Base-by-base conservation (phyloP, 1,140 invertebrate genomes). In the Anadara kagoshimensis region DNA sequence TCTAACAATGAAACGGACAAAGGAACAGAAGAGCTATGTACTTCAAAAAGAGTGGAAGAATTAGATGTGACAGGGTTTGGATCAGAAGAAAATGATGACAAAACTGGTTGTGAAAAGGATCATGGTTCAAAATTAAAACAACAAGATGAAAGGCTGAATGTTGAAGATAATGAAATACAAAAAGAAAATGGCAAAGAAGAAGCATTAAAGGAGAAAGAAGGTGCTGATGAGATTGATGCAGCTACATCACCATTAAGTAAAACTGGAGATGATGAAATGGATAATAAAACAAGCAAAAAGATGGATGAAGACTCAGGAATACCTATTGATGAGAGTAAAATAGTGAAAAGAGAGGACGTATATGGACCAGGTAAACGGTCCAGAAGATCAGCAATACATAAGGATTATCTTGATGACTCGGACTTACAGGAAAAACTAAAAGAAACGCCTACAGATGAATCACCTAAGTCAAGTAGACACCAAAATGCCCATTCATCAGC, bases 291-390 rank as follows among this genome's bases (percentile, higher is more conserved):
- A 45, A 41, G 36, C 43, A 20, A 22, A 4, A 53, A 26, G 47
- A 57, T 51, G 7, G 53, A 68, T 29, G 44, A 22, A 36, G 56
- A 49, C 14, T 49, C 16, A 4, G 73, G 73, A 45, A 69, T 75
- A 44, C 20, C 64, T 57, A 69, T 75, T 10, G 65, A 75, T 43
- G 73, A 75, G 5, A 65, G 47, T 22, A 67, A 75, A 36, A 75
- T 75, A 0, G 51, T 75, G 2, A 75, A 57, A 49, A 36, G 61
- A 43, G 62, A 59, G 18, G 73, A 75, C 69, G 59, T 75, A 18
- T 65, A 64, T 69, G 73, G 73, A 14, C 56, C 58, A 61, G 73
- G 73, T 43, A 75, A 75, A 44, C 44, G 73, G 29, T n/a, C 18
- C 20, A 20, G 59, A 56, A 54, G 29, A 47, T 49, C 47, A 51